phyloP scores from a whole-genome alignment of 2,113 vertebrate species.

The Sialia sialis region DNA sequence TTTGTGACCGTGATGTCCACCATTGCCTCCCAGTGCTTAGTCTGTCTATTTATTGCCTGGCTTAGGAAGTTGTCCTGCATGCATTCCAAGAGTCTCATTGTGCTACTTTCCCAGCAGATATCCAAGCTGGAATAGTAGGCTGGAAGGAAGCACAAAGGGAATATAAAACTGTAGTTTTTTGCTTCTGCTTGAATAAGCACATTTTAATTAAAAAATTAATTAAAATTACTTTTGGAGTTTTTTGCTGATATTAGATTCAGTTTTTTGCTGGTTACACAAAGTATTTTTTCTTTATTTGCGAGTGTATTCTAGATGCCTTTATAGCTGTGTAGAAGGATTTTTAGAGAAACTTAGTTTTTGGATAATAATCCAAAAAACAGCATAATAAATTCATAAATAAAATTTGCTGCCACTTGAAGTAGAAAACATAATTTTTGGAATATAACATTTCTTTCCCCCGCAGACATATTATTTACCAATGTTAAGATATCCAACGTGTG shows the following conservation, averaged over 20 bases:
- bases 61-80: background rate
- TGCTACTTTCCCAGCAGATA: background rate
- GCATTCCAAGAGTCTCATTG: background rate
- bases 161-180: background rate
- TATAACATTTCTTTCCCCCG: background rate
- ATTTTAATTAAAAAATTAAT: background rate
- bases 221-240: background rate
- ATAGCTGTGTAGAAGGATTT: background rate
- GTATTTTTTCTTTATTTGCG: background rate
- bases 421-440: background rate
- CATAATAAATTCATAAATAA: background rate
- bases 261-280: background rate
- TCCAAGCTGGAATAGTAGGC: background rate
- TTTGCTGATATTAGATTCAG: background rate
- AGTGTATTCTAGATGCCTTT: background rate
- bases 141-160: background rate
- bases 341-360: background rate
- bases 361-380: background rate
- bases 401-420: background rate
- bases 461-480: background rate
- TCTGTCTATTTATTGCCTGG: background rate
- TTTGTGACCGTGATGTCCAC: too few relatives aligned
- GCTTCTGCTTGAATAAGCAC: background rate
- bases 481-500: background rate
- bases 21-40: background rate